Base-by-base conservation (phyloP, 2,888 invertebrate species). In the Pedicia rivosa region DNA sequence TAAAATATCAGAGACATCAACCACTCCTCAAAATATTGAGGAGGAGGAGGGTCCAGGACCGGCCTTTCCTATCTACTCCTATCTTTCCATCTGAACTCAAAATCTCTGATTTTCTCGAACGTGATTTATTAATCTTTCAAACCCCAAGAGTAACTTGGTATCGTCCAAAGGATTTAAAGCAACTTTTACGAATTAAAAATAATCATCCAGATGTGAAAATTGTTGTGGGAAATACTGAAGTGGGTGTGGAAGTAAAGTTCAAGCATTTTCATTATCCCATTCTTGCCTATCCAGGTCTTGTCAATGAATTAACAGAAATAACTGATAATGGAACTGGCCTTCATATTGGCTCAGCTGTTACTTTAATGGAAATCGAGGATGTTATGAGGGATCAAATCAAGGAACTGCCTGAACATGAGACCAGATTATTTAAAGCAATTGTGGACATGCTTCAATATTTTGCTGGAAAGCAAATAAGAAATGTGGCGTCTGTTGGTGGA, bases 391-490 rank as follows among this genome's bases (percentile, higher is more conserved):
- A 65, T 13, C 63, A 70, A 47, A 71, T 80, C 9, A 50, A 60
- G 22, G 54, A 55, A 30, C 53, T 66, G 47, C 58, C 64, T 37
- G 66, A 69, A 46, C 52, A 57, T n/a, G 68, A 68, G 56, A 72
- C 72, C 2, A 67, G 74, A 52, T 64, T 77, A 41, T 80, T 75
- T 47, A 63, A 64, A 48, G 72, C 79, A 20, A 70, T 87, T 16
- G 66, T 75, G 7, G 74, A 82, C 36, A 95, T 94, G 82, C 63
- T 95, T 17, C 76, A 87, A 54, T 90, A 83, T 78, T 95, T 95
- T 66, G 95, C 91, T 34, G 92, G 94, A 5, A 83, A 78, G 51
- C 95, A 95, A 65, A 86, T 95, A 35, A 68, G 95, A 43, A 95
- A 92, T 59, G 90, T 90, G 10, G 92, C 91, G 34, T 78, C 86